phyloP scores from a whole-genome alignment of 1,140 invertebrate species.

The Mycetomoellerius zeteki region DNA sequence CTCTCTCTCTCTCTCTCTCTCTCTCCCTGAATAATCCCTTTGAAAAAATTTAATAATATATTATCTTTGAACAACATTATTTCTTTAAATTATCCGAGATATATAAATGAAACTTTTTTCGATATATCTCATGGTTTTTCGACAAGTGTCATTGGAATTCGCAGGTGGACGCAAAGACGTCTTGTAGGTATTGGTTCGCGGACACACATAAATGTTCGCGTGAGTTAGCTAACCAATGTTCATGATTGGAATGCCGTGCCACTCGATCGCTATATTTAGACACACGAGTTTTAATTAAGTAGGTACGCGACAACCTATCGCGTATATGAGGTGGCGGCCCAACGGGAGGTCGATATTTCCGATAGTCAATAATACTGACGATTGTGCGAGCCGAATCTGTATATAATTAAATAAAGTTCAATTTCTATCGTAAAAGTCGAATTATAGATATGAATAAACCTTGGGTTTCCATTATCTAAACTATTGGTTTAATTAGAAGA shows the following conservation, averaged over 20 bases:
- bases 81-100: not conserved
- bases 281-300: constrained; percentile 77
- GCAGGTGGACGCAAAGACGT: constrained; percentile 11
- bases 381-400: not conserved
- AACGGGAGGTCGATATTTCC: constrained; percentile 47
- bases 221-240: constrained; percentile 66
- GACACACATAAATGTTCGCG: not conserved
- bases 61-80: not conserved
- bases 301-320: constrained; percentile 70
- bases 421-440: not conserved
- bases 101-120: not conserved
- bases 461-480: not conserved
- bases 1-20: not conserved
- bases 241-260: constrained; percentile 76
- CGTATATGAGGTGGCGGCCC: constrained; percentile 26
- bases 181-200: not conserved
- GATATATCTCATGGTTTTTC: not conserved
- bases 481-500: not conserved
- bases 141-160: constrained; percentile 5
- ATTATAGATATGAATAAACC: constrained; percentile 2
- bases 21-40: not conserved
- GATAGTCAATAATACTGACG: constrained; percentile 28
- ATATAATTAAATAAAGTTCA: not conserved
- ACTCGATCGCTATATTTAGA: constrained; percentile 79
- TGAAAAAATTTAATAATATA: not conserved